phyloP scores from a whole-genome alignment of 64 coral and sea anemone genomes.

The Montipora capricornis region DNA sequence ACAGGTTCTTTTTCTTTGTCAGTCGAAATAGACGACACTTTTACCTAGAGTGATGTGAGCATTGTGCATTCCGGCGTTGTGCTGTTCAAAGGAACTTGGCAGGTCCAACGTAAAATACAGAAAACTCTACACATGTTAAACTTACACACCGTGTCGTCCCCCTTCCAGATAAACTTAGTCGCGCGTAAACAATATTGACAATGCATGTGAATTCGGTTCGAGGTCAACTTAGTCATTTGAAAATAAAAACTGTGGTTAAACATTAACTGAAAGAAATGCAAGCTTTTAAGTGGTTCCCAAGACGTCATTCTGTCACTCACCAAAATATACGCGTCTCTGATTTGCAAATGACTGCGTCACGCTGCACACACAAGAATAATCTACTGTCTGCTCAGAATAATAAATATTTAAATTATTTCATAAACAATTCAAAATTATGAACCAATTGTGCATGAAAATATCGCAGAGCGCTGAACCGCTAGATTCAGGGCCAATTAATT shows the following conservation, averaged over 20 bases:
- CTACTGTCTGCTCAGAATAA: background rate
- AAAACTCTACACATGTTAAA: background rate
- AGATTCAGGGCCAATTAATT: background rate
- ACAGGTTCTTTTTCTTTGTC: slow-evolving; percentile 1
- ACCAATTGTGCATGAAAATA: background rate
- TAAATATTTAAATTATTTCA: background rate
- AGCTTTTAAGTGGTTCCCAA: background rate
- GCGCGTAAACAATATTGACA: background rate
- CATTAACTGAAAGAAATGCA: background rate
- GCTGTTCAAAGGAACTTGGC: background rate
- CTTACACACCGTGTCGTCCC: background rate
- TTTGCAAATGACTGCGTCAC: background rate
- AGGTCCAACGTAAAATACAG: background rate
- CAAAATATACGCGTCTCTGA: background rate
- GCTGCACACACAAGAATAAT: background rate
- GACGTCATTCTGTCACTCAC: background rate
- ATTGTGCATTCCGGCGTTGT: slow-evolving; percentile 25
- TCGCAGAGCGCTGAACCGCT: background rate
- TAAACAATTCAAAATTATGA: background rate
- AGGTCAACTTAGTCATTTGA: background rate
- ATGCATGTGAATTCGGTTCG: background rate
- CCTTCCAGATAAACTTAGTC: background rate
- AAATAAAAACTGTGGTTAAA: background rate
- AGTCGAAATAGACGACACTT: background rate
- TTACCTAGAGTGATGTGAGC: slow-evolving; percentile 1